Conservation (phyloP, 2,113 vertebrate species). For the Cyphomyrus plagiostoma region DNA sequence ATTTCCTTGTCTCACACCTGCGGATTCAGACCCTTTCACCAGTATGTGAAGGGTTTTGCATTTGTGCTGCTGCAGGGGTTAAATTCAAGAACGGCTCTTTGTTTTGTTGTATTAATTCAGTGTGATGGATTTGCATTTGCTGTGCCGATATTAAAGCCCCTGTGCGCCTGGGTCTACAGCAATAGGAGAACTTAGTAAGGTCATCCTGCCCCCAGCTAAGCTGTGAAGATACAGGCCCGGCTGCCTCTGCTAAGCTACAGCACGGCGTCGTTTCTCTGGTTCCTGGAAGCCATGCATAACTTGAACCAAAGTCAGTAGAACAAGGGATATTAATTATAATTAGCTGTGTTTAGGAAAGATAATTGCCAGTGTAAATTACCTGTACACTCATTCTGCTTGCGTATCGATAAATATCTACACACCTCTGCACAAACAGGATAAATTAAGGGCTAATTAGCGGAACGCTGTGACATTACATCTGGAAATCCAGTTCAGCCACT, state of each 20-base stretch:
- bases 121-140: neutral
- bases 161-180: neutral
- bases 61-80: neutral
- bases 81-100: neutral
- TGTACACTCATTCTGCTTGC: neutral
- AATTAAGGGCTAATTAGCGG: neutral
- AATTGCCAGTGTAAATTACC: neutral
- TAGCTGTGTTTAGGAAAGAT: neutral
- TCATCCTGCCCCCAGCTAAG: neutral
- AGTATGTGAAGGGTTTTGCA: neutral
- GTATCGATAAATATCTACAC: neutral
- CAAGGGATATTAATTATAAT: slow-evolving; percentile 1
- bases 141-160: neutral
- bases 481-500: neutral
- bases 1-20: neutral
- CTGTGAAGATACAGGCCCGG: neutral
- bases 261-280: too few species aligned
- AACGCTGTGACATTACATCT: neutral
- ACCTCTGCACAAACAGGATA: neutral
- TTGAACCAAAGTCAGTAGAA: neutral
- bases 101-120: neutral
- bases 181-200: neutral
- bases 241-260: neutral
- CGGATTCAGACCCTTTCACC: neutral
- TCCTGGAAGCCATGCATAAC: neutral